Base-by-base conservation (phyloP, 2,888 invertebrate genomes). In the Lithosia quadra region DNA sequence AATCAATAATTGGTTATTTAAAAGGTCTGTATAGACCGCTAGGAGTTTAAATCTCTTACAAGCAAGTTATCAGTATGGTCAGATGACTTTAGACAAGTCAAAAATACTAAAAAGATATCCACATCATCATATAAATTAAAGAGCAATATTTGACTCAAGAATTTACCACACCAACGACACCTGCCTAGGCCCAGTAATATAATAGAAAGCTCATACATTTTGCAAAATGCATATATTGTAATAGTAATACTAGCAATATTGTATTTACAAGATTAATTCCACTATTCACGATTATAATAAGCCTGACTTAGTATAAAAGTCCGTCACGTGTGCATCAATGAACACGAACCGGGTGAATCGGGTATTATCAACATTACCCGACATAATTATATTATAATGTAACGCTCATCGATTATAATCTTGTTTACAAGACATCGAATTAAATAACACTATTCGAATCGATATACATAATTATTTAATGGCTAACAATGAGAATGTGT, bases 121-220 rank as follows among this genome's bases (percentile, higher is more conserved):
- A n/a, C n/a, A n/a, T n/a, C n/a, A n/a, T n/a, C n/a, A n/a, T n/a
- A n/a, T n/a, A n/a, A n/a, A n/a, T n/a, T n/a, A n/a, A n/a, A n/a
- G n/a, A n/a, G n/a, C n/a, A n/a, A n/a, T n/a, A n/a, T n/a, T n/a
- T n/a, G n/a, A n/a, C n/a, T 39, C 39, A 39, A 39, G 66, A 69
- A 73, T 74, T 64, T 59, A 67, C 67, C 68, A 75, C 59, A 24
- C 0, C 34, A 68, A 63, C 71, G 49, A 9, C 43, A 33, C 24
- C 24, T 69, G 75, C 33, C 66, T 78, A 76, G 82, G 69, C 77
- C 71, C 49, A 58, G 73, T 78, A 78, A 81, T 81, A 83, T 64
- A 76, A 77, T 81, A 72, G 78, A 85, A 89, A 88, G 88, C 87
- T 88, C 88, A 80, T 86, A 87, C 72, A 86, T 82, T 84, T 79